Conservation (phyloP, 2,797 vertebrate genomes). For the Enteromius anoplus region DNA sequence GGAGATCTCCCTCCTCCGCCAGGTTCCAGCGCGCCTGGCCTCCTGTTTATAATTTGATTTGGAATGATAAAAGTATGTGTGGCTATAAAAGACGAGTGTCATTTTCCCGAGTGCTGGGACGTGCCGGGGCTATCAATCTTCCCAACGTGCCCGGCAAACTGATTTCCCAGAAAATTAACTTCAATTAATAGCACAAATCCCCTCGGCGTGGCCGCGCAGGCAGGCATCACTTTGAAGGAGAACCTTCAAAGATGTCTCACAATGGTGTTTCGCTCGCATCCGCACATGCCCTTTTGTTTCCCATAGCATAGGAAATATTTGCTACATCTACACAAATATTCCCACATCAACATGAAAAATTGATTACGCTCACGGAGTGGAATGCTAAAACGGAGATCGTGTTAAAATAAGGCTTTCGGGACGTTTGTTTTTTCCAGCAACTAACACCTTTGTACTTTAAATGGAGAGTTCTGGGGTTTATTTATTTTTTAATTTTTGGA, state of each 20-base stretch:
- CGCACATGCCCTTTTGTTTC: constrained; percentile 76
- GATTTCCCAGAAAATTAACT: constrained; percentile 99
- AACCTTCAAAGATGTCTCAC: constrained; percentile 98
- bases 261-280: constrained; percentile 88
- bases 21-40: constrained; percentile 94
- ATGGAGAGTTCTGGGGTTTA: background rate
- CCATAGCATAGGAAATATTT: constrained; percentile 79
- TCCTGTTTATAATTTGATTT: constrained; percentile 99
- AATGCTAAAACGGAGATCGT: constrained; percentile 49
- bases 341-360: constrained; percentile 63
- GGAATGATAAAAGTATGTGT: constrained; percentile 87
- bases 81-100: constrained; percentile 89
- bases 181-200: constrained; percentile 99
- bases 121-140: constrained; percentile 98
- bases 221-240: constrained; percentile 90
- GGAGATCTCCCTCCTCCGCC: constrained; percentile 99
- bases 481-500: background rate
- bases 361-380: constrained; percentile 44
- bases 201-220: constrained; percentile 79
- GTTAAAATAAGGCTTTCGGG: constrained; percentile 50
- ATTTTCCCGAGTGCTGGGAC: constrained; percentile 90
- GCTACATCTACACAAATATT: constrained; percentile 63
- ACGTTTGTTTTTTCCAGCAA: constrained; percentile 44
- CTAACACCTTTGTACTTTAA: constrained; percentile 47
- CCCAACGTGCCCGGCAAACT: constrained; percentile 97